phyloP scores from a whole-genome alignment of 2,888 invertebrate genomes.

The Drosophila bunnanda region DNA sequence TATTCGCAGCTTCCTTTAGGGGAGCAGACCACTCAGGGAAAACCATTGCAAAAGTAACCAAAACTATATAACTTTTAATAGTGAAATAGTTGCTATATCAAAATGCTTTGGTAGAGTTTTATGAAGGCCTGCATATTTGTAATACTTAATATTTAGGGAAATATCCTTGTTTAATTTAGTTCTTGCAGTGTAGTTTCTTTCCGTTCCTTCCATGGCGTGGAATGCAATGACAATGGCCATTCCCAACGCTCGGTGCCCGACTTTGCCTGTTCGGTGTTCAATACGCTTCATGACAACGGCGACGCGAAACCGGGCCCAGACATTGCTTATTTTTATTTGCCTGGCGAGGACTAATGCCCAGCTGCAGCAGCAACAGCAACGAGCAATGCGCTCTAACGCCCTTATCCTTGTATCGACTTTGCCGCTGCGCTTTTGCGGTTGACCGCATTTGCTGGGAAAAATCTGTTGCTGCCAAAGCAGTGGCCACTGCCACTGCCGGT shows the following conservation, averaged over 20 bases:
- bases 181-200: slow-evolving; percentile 10
- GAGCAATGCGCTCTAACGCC: slow-evolving; percentile 70
- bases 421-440: slow-evolving; percentile 81
- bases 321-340: slow-evolving; percentile 80
- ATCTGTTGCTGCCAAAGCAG: slow-evolving; percentile 78
- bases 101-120: neutral
- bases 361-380: slow-evolving; percentile 38
- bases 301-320: slow-evolving; percentile 50
- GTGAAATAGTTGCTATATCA: neutral
- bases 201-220: slow-evolving; percentile 17
- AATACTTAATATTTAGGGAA: accelerated
- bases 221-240: slow-evolving; percentile 66
- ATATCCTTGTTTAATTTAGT: neutral
- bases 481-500: slow-evolving; percentile 64
- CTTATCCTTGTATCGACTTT: slow-evolving; percentile 79
- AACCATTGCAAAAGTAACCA: neutral
- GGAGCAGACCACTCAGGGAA: slow-evolving; percentile 7
- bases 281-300: slow-evolving; percentile 65
- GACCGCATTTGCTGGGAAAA: slow-evolving; percentile 81
- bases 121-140: accelerated
- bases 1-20: slow-evolving; percentile 18
- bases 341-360: slow-evolving; percentile 72
- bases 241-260: slow-evolving; percentile 43
- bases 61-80: neutral
- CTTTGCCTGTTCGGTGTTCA: slow-evolving; percentile 56